Evolutionary conservation across 1,140 invertebrate species (phyloP).

Genomic region (Pinna nobilis): DNA sequence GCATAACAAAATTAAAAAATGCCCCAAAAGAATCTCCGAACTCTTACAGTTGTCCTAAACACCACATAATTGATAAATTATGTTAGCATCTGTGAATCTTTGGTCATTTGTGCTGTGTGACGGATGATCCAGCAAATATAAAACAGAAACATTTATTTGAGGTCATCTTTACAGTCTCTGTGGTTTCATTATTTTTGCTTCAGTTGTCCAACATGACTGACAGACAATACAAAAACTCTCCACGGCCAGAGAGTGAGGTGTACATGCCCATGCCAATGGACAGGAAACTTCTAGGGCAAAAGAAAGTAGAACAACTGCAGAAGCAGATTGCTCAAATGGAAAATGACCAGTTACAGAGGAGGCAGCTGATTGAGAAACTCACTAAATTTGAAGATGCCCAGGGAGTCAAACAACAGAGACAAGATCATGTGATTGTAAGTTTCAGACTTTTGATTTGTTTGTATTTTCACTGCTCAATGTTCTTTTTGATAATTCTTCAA

Average conservation of each 20-base stretch:
- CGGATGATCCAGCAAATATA: too few relatives aligned
- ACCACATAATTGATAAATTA: too few relatives aligned
- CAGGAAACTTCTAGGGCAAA: slow-evolving; percentile 18
- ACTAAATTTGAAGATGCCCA: slow-evolving; percentile 21
- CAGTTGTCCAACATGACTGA: too few relatives aligned
- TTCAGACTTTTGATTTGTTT: neutral
- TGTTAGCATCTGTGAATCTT: too few relatives aligned
- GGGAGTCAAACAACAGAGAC: slow-evolving; percentile 18
- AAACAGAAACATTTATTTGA: too few relatives aligned
- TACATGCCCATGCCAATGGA: slow-evolving; percentile 41
- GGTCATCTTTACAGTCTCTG: too few relatives aligned
- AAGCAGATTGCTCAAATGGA: slow-evolving; percentile 37
- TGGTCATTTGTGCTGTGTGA: too few relatives aligned
- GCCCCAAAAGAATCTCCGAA: too few relatives aligned
- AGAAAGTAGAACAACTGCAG: slow-evolving; percentile 38
- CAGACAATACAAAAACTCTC: too few relatives aligned
- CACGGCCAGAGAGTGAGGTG: slow-evolving; percentile 8
- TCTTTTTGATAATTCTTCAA: neutral
- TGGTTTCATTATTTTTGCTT: too few relatives aligned
- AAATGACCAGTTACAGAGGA: slow-evolving; percentile 34
- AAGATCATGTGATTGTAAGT: slow-evolving; percentile 34
- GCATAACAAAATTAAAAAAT: too few relatives aligned
- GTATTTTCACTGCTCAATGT: neutral
- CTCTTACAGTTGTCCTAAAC: too few relatives aligned
- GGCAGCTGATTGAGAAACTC: slow-evolving; percentile 34